Evolutionary conservation across 2,797 vertebrate genomes (phyloP), one percentile per base, ranked within the genome.

Genomic region (Tadarida brasiliensis): DNA sequence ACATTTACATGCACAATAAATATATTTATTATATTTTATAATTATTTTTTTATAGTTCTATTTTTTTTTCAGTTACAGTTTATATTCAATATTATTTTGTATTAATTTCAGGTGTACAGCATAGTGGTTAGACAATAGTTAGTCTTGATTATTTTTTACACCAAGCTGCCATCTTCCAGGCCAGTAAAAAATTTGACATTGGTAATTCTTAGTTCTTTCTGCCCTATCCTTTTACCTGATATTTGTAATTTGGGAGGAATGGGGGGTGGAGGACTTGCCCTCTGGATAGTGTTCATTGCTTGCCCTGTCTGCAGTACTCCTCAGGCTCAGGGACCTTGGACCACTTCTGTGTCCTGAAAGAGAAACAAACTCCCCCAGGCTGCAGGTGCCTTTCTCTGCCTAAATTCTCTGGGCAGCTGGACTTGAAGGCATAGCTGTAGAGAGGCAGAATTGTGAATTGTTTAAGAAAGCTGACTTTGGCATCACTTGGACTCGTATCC

Each of bases 1-100:
- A 96, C 65, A 93, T 3, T 87, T 71, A 54, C 11, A 56, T 16
- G 20, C 6, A 73, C 1, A 56, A 77, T 12, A 97, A 94, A 87
- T 89, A n/a, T 19, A 76, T 26, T 74, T 80, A 47, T 35, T 87
- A 61, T 83, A 87, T 91, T 90, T 44, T 81, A 24, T 56, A 95
- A 73, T 71, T 86, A 92, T 76, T 47, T 83, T 68, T 57, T 76
- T 35, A n/a, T 57, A 78, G 20, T 57, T 35, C 20, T 57, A 57
- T 56, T 26, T 26, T 78, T 80, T 56, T 26, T 15, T 57, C 20
- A 57, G 12, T 57, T 57, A 57, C 14, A 57, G 33, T 35, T 57
- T 35, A 26, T 57, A 78, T 35, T 57, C 20, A 39, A 26, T 71
- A 39, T 80, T 80, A 39, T 35, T 80, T 80, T 35, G 14, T 80